Percentiles rank a stretch among this genome's conserved stretches.
Conservation (phyloP, 1,140 invertebrate species). For the Lethrus apterus region DNA sequence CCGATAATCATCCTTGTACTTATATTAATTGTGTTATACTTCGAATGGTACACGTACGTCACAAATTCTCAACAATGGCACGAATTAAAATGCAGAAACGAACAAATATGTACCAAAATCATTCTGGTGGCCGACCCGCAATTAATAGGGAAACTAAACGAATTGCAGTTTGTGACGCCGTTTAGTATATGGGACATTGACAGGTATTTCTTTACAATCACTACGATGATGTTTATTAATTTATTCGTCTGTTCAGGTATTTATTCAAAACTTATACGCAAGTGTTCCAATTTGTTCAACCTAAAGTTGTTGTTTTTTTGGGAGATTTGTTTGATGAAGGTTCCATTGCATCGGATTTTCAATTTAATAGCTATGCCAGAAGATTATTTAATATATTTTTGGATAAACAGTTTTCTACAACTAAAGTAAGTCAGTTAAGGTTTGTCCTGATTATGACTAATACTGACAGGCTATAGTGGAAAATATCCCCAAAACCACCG, state of each 20-base stretch:
- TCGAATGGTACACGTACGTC: conserved; percentile 2
- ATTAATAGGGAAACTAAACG: conserved; percentile 70
- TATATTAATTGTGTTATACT: conserved; percentile 4
- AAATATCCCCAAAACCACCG: too few species aligned
- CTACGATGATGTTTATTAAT: background rate
- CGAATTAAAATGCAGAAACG: conserved; percentile 43
- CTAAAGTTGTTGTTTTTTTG: conserved; percentile 80
- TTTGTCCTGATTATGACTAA: background rate
- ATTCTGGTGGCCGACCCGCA: conserved; percentile 90
- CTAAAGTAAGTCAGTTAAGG: background rate
- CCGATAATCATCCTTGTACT: background rate
- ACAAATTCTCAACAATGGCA: conserved; percentile 41
- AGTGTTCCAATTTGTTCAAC: conserved; percentile 65
- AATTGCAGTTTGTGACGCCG: conserved; percentile 47
- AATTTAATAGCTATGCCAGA: conserved; percentile 62
- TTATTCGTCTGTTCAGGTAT: conserved; percentile 53
- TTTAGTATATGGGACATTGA: conserved; percentile 74
- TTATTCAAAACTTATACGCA: conserved; percentile 68
- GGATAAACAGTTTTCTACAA: conserved; percentile 42
- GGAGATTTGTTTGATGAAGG: conserved; percentile 93
- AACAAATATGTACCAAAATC: conserved; percentile 56
- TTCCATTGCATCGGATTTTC: conserved; percentile 58
- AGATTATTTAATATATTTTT: conserved; percentile 66
- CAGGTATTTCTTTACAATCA: conserved; percentile 44
- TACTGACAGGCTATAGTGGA: too few species aligned